A percentile compares a stretch with the other conserved stretches of the same genome.
Conservation (phyloP, 1,140 invertebrate species). For the Drosophila navojoa region DNA sequence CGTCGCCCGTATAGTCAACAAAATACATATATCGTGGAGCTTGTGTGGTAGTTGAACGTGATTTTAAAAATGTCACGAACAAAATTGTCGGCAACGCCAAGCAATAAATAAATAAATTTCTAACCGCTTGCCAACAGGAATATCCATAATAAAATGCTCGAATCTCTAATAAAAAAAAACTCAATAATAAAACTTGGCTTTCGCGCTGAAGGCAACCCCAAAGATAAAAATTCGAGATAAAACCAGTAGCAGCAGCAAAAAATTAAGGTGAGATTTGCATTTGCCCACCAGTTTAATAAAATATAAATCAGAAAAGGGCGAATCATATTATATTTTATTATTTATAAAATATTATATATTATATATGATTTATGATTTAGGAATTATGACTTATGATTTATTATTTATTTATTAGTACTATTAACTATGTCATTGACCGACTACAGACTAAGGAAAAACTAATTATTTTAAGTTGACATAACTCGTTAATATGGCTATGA, state of each 20-base stretch:
- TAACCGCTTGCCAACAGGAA: slow-evolving; percentile 2
- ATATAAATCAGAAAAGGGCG: not conserved
- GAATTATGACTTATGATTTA: no score
- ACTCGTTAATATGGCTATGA: no score
- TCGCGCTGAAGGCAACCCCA: not conserved
- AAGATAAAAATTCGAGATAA: not conserved
- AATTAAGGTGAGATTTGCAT: no score
- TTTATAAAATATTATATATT: no score
- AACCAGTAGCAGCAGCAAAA: no score
- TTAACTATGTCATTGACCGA: no score
- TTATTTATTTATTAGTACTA: no score
- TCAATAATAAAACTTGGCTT: slow-evolving; percentile 58
- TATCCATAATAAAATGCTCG: slow-evolving; percentile 25
- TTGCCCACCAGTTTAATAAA: no score
- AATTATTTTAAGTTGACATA: no score
- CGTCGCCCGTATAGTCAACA: slow-evolving; percentile 50
- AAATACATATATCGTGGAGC: slow-evolving; percentile 59
- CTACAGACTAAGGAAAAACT: no score
- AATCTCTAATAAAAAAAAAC: slow-evolving; percentile 44
- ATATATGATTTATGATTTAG: no score
- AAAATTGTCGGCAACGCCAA: slow-evolving; percentile 15
- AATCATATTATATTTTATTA: not conserved
- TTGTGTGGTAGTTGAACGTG: slow-evolving; percentile 69
- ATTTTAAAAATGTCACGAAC: slow-evolving; percentile 78
- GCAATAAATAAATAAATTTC: slow-evolving; percentile 44